Base-by-base conservation (phyloP, 2,888 invertebrate species). In the Corbicula japonica region DNA sequence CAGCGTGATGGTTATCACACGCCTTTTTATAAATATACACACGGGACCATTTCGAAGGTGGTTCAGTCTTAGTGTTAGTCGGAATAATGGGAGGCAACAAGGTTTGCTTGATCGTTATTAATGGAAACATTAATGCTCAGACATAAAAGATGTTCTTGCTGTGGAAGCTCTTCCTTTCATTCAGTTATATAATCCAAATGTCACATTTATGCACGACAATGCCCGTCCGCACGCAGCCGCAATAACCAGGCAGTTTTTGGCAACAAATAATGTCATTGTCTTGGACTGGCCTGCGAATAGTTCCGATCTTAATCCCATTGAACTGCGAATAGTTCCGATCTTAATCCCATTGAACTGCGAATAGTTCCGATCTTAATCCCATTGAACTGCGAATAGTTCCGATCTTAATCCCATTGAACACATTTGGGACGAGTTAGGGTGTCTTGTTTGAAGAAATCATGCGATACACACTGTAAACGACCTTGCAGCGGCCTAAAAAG, bases 261-360 rank as follows among this genome's bases (percentile, higher is more conserved):
- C 54, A 23, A 28, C 61, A 15, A 30, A 61, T 61, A 61, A 61
- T 18, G 61, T 61, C 61, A 38, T 23, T 26, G 61, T 41, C 61
- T 41, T 41, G 23, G 61, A 61, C 38, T 61, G 61, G 28, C 61
- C 4, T 61, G 41, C 41, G 38, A 61, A 41, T 15, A 61, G 61
- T 38, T 21, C 61, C 26, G 61, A 61, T 28, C n/a, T n/a, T n/a
- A n/a, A n/a, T n/a, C n/a, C n/a, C n/a, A n/a, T n/a, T n/a, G n/a
- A n/a, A n/a, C n/a, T n/a, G n/a, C n/a, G n/a, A n/a, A n/a, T n/a
- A n/a, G n/a, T n/a, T n/a, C n/a, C n/a, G n/a, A n/a, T n/a, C n/a
- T n/a, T n/a, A n/a, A n/a, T n/a, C n/a, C n/a, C n/a, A n/a, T n/a
- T n/a, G n/a, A n/a, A n/a, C n/a, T n/a, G n/a, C n/a, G n/a, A n/a